phyloP scores from a whole-genome alignment of 2,113 vertebrate genomes.

The Leucopsar rothschildi region DNA sequence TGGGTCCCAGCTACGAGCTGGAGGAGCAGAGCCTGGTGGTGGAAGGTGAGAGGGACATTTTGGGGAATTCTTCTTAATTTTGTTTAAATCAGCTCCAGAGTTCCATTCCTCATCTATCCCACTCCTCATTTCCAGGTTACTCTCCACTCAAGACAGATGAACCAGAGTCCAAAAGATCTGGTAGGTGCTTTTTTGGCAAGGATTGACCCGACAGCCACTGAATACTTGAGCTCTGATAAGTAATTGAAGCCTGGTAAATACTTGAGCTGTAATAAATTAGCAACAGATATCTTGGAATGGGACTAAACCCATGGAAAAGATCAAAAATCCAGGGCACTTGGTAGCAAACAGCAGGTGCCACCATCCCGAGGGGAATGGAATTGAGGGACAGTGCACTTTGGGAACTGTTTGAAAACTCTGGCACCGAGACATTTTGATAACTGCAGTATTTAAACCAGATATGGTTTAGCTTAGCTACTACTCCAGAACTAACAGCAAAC shows the following conservation, averaged over 20 bases:
- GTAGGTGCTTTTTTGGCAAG: constrained; percentile 14
- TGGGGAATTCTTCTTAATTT: neutral
- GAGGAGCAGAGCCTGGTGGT: constrained; percentile 63
- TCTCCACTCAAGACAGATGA: constrained; percentile 8
- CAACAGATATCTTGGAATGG: neutral
- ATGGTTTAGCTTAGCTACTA: neutral
- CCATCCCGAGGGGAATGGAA: neutral
- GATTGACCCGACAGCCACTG: neutral
- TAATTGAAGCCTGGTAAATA: neutral
- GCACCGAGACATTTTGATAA: neutral
- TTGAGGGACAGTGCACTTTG: neutral
- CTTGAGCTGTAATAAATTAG: neutral
- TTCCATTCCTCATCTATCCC: neutral
- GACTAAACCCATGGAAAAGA: neutral
- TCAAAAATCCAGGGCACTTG: neutral
- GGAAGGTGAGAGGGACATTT: constrained; percentile 60
- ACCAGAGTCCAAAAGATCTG: neutral
- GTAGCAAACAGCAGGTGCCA: neutral
- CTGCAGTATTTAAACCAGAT: neutral
- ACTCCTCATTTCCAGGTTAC: constrained; percentile 54
- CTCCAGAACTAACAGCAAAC: neutral
- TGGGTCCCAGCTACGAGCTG: constrained; percentile 66
- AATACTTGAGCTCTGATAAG: neutral
- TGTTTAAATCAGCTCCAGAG: neutral
- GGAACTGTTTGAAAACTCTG: neutral